Conservation (phyloP, 1,140 invertebrate species). For the Meloidogyne chitwoodi region DNA sequence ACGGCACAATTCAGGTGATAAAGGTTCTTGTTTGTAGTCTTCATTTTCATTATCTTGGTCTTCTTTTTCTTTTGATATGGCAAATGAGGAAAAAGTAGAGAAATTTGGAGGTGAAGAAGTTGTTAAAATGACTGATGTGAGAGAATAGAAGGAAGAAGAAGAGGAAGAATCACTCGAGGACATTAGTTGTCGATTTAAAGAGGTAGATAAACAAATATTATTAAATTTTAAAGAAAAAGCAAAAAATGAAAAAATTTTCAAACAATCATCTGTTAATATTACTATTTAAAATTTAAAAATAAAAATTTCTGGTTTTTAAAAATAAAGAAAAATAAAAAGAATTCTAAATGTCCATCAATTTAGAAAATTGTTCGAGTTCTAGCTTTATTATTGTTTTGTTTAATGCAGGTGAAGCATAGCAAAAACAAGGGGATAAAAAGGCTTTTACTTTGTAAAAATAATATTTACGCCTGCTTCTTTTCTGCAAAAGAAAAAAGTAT, state of each 20-base stretch:
- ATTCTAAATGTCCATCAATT: neutral
- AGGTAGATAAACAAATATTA: neutral
- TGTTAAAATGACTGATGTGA: neutral
- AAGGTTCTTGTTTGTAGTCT: conserved; percentile 11
- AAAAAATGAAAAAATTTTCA: neutral
- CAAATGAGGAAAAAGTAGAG: neutral
- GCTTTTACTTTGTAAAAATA: neutral
- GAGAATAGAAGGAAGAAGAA: neutral
- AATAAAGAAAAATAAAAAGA: neutral
- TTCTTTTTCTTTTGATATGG: neutral
- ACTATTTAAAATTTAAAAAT: neutral
- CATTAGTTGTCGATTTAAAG: neutral
- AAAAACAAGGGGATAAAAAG: neutral
- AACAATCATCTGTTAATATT: neutral
- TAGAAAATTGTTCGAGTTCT: neutral
- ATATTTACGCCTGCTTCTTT: neutral
- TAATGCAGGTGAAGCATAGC: neutral
- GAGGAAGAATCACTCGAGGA: neutral
- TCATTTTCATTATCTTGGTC: neutral
- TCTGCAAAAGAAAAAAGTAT: neutral
- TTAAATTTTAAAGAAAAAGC: neutral
- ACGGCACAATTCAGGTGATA: conserved; percentile 50
- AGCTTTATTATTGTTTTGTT: neutral
- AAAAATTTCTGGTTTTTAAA: neutral
- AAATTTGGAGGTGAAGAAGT: neutral